Base-by-base conservation (phyloP, 2,888 invertebrate species). In the Clistopyga incitator region DNA sequence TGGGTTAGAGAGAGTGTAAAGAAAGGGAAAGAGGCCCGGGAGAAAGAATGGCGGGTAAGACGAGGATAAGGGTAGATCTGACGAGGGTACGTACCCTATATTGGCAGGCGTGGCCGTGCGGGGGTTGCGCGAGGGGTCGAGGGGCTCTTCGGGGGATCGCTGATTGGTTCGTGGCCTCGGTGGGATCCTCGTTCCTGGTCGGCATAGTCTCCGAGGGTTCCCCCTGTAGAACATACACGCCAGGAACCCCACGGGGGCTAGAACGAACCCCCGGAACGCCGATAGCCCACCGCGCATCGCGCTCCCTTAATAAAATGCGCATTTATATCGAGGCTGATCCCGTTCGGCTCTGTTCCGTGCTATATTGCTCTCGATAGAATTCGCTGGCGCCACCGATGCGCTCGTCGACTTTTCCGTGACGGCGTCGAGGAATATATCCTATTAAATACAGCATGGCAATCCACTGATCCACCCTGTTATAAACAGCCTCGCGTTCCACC, bases 31-130 rank as follows among this genome's bases (percentile, higher is more conserved):
- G 52, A 50, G 50, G 50, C n/a, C n/a, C 23, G 61, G 42, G 71
- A 80, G 76, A 86, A 85, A 87, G 80, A 86, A 87, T 86, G 87
- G 86, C 85, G 87, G 85, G 83, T 86, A 82, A 87, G 84, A 86
- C 71, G 78, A 85, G 78, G 77, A 83, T 85, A 86, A 87, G 86
- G 87, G 87, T 87, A 85, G 87, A 81, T 86, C 86, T 87, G 91
- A 91, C 92, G 91, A 91, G 91, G 91, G 92, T 92, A 90, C 89
- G 88, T 90, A 91, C 90, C 90, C 90, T 92, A 91, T 92, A 93
- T 92, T 92, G 92, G 93, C 93, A 93, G 93, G 93, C 93, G 93
- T 93, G 93, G 93, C 91, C 89, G 91, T 85, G 78, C 75, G 67
- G 81, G 90, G 91, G 87, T 86, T 88, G 87, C 87, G 64, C 72